A percentile compares a stretch with the other conserved stretches of the same genome.
Conservation (phyloP, 1,140 invertebrate species). For the Coenobita brevimanus region DNA sequence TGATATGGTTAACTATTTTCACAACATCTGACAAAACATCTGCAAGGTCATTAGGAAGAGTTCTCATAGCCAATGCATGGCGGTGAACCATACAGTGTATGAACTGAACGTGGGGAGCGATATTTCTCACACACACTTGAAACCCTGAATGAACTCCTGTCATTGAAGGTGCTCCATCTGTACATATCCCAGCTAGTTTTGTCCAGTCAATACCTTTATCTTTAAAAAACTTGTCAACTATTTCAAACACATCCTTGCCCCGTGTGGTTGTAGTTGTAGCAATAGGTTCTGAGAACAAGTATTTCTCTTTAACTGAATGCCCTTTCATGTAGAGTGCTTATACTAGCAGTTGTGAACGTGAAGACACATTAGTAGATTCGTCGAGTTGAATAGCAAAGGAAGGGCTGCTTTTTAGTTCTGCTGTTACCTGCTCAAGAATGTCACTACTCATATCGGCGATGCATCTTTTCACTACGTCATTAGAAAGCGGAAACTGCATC, state of each 20-base stretch:
- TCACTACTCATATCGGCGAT: no score
- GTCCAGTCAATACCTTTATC: slow-evolving; percentile 14
- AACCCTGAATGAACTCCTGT: background rate
- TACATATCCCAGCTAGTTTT: slow-evolving; percentile 16
- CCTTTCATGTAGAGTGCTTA: background rate
- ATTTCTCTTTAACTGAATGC: no score
- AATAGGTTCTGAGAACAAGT: background rate
- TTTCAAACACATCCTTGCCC: no score
- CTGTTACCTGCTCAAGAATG: no score
- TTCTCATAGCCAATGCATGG: slow-evolving; percentile 23
- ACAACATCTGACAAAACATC: no score
- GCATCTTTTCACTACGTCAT: no score
- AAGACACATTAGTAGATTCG: background rate
- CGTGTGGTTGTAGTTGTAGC: background rate
- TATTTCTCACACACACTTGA: slow-evolving; percentile 9
- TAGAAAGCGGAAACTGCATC: no score
- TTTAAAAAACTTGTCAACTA: slow-evolving; percentile 10
- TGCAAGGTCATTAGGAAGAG: slow-evolving; percentile 17
- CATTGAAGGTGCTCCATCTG: no score
- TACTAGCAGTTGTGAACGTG: background rate
- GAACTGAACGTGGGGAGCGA: slow-evolving; percentile 6
- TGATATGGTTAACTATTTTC: no score
- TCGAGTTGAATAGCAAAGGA: background rate
- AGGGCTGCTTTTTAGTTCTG: no score
- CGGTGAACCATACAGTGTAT: slow-evolving; percentile 8